Evolutionary conservation across 2,888 invertebrate species (phyloP).

Genomic region (Phrixothrix hirtus): DNA sequence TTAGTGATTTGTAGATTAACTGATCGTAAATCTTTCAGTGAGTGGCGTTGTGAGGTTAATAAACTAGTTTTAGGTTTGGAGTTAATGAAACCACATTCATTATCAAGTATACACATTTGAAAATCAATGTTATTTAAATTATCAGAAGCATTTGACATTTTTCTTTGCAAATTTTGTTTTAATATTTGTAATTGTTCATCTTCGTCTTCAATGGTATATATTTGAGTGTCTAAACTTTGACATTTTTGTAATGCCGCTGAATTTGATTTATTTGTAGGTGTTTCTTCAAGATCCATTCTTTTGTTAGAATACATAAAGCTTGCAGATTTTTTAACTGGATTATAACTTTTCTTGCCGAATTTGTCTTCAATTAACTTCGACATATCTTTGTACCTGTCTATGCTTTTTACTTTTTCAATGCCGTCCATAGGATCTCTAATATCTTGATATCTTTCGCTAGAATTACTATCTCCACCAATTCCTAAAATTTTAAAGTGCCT

Average conservation of each 20-base stretch:
- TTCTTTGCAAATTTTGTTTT: slow-evolving; percentile 16
- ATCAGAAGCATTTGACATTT: slow-evolving; percentile 42
- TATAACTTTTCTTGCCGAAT: slow-evolving; percentile 59
- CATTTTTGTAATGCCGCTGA: slow-evolving; percentile 48
- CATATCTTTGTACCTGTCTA: slow-evolving; percentile 74
- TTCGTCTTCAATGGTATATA: slow-evolving; percentile 40
- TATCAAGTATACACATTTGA: slow-evolving; percentile 49
- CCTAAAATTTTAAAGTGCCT: slow-evolving; percentile 63
- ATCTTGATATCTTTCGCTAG: slow-evolving; percentile 48
- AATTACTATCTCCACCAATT: slow-evolving; percentile 55
- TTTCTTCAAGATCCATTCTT: slow-evolving; percentile 45
- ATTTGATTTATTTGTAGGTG: slow-evolving; percentile 35
- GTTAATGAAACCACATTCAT: slow-evolving; percentile 38
- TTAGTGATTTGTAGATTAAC: slow-evolving; percentile 35
- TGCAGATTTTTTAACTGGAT: slow-evolving; percentile 52
- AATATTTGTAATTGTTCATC: slow-evolving; percentile 9
- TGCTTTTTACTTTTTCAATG: slow-evolving; percentile 69
- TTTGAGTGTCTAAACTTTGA: slow-evolving; percentile 49
- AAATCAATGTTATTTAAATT: slow-evolving; percentile 46
- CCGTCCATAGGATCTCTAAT: slow-evolving; percentile 63
- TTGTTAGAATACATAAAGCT: slow-evolving; percentile 52
- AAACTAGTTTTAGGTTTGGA: slow-evolving; percentile 25
- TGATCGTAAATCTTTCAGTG: slow-evolving; percentile 35
- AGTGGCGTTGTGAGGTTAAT: slow-evolving; percentile 33
- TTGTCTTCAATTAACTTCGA: slow-evolving; percentile 70